Percentiles rank a stretch among this genome's conserved stretches.
Evolutionary conservation across 2,888 invertebrate genomes (phyloP).

Genomic region (Lacanobia wlatinum): DNA sequence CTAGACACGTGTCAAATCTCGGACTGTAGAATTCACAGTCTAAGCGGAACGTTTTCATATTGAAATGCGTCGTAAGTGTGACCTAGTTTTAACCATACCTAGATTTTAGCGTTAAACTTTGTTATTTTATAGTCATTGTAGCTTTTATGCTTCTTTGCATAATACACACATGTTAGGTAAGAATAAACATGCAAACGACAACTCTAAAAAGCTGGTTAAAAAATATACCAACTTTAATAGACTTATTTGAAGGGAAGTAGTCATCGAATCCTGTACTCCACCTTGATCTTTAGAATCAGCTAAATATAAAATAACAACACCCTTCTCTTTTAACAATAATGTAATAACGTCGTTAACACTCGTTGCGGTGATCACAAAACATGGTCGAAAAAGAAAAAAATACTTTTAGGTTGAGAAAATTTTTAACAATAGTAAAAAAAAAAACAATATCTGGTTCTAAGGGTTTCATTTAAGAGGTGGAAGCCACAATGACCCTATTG

Average conservation of each 20-base stretch:
- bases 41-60: slow-evolving; percentile 41
- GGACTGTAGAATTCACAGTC: slow-evolving; percentile 28
- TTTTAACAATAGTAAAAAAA: too few relatives aligned
- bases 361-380: not conserved
- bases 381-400: not conserved
- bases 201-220: not conserved
- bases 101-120: slow-evolving; percentile 45
- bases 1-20: slow-evolving; percentile 46
- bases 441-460: slow-evolving; percentile 21
- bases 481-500: slow-evolving; percentile 29
- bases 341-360: not conserved
- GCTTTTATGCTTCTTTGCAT: slow-evolving; percentile 15
- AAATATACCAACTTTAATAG: not conserved
- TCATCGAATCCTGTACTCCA: slow-evolving; percentile 4
- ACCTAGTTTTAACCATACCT: slow-evolving; percentile 58
- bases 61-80: slow-evolving; percentile 57
- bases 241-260: slow-evolving; percentile 4
- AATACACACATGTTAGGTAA: slow-evolving; percentile 4
- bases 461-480: slow-evolving; percentile 19
- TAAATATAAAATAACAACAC: slow-evolving; percentile 25
- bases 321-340: slow-evolving; percentile 34
- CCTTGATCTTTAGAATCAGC: slow-evolving; percentile 45
- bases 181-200: not conserved
- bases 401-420: too few relatives aligned
- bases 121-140: slow-evolving; percentile 24